Evolutionary conservation across 2,797 vertebrate species (phyloP).

Genomic region (Periophthalmus magnuspinnatus): DNA sequence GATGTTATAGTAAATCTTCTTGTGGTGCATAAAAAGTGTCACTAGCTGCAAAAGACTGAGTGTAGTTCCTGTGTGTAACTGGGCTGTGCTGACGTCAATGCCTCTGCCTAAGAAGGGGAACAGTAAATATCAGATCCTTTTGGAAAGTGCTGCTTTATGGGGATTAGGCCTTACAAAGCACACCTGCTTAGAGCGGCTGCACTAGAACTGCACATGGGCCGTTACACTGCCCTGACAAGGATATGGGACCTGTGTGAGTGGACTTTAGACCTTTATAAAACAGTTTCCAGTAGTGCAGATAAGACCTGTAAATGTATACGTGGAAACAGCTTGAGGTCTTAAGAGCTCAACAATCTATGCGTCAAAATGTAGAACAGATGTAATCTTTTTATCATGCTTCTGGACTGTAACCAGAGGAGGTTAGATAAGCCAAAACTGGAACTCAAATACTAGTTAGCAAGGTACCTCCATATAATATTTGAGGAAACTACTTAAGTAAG

Average conservation of each 20-base stretch:
- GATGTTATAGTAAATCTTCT: slow-evolving; percentile 51
- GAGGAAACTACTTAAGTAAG: too few species aligned
- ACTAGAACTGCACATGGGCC: slow-evolving; percentile 16
- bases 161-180: slow-evolving; percentile 63
- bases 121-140: slow-evolving; percentile 55
- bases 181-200: slow-evolving; percentile 51
- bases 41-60: slow-evolving; percentile 49
- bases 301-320: slow-evolving; percentile 35
- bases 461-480: too few species aligned
- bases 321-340: slow-evolving; percentile 32
- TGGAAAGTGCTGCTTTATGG: slow-evolving; percentile 51
- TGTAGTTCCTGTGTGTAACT: slow-evolving; percentile 29
- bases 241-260: slow-evolving; percentile 38
- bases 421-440: too few species aligned
- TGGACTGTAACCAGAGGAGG: neutral
- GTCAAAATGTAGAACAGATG: neutral
- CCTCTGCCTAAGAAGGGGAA: slow-evolving; percentile 40
- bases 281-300: slow-evolving; percentile 49
- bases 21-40: slow-evolving; percentile 49
- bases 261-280: slow-evolving; percentile 48
- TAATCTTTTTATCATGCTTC: neutral
- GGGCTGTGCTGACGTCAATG: slow-evolving; percentile 60
- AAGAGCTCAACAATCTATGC: slow-evolving; percentile 21
- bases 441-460: too few species aligned
- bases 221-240: slow-evolving; percentile 29